Conservation (phyloP, 2,113 vertebrate species). For the Sylvietta virens region DNA sequence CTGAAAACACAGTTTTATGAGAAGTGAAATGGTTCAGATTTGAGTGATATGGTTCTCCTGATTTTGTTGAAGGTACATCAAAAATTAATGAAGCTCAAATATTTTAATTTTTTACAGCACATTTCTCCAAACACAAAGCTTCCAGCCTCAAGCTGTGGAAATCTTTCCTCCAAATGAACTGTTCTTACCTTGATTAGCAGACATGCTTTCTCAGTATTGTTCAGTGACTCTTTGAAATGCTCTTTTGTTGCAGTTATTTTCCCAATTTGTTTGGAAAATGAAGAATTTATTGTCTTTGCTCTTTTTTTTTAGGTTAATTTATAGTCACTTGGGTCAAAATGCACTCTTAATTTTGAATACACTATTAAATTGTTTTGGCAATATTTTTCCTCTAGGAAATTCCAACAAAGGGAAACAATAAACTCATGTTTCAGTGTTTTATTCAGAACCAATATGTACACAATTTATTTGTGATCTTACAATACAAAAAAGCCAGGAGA, state of each 20-base stretch:
- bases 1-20: background rate
- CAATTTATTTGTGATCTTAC: background rate
- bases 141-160: background rate
- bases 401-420: constrained; percentile 19
- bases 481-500: background rate
- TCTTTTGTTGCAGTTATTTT: background rate
- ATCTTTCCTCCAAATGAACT: background rate
- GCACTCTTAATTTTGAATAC: constrained; percentile 19
- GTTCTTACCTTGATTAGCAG: background rate
- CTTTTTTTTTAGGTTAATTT: background rate
- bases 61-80: background rate
- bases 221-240: background rate
- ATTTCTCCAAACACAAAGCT: background rate
- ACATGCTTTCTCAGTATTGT: background rate
- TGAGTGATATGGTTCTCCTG: background rate
- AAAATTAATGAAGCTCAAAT: background rate
- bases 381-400: background rate
- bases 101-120: background rate
- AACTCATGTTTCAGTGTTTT: background rate
- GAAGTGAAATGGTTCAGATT: background rate
- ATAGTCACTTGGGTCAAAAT: background rate
- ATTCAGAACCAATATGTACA: background rate
- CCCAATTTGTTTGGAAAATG: background rate
- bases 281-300: background rate
- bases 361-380: constrained; percentile 27